Conservation (phyloP, 64 coral and sea anemone genomes). For the Dendrophyllia cribrosa region DNA sequence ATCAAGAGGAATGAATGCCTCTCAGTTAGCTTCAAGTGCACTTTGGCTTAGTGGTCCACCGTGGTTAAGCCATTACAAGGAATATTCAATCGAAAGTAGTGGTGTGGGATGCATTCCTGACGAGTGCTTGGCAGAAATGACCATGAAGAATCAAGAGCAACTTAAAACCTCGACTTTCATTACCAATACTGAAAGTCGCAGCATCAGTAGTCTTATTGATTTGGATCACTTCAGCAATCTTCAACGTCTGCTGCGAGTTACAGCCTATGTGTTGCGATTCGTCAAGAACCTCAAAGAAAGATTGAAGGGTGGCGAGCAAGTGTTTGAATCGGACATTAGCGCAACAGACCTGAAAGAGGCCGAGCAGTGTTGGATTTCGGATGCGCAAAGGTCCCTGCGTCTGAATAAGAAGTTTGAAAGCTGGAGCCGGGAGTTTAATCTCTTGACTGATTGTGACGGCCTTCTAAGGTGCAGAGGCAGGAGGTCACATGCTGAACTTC, state of each 20-base stretch:
- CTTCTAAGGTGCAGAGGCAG: background rate
- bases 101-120: background rate
- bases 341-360: background rate
- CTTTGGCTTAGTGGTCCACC: background rate
- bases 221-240: conserved; percentile 3
- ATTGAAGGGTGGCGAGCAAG: background rate
- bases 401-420: background rate
- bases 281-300: background rate
- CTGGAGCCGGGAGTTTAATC: background rate
- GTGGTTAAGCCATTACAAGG: conserved; percentile 17
- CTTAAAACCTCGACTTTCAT: background rate
- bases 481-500: background rate
- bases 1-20: too few species aligned
- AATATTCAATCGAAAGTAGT: background rate
- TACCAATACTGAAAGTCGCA: background rate
- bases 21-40: too few species aligned
- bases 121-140: conserved; percentile 18
- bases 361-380: background rate
- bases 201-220: conserved; percentile 1
- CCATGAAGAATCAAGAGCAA: conserved; percentile 3
- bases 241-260: background rate
- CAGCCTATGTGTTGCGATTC: background rate
- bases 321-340: background rate
- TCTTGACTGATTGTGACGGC: background rate
- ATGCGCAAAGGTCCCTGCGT: background rate